These are phyloP conservation scores for Nyctibius grandis DNA, from an alignment of 2,797 vertebrate genomes.

Conservation along the genomic window DNA sequence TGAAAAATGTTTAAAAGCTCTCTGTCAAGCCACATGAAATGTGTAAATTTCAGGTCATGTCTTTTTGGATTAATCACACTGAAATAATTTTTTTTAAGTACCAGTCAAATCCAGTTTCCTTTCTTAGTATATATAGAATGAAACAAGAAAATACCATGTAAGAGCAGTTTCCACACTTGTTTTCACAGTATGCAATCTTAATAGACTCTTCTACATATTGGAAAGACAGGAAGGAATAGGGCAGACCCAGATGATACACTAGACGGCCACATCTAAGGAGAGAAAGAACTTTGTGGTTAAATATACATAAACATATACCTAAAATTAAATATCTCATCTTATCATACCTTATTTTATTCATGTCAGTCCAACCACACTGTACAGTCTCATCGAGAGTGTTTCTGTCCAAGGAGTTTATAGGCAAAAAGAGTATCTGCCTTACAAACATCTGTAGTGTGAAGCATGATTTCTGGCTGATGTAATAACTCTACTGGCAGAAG, in stretches of 20 bases:
- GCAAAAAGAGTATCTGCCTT: background rate
- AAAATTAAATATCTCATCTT: background rate
- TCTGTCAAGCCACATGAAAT: background rate
- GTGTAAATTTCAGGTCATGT: accelerated
- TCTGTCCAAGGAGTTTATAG: background rate
- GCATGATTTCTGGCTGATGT: accelerated
- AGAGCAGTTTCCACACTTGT: conserved; percentile 84
- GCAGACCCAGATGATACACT: conserved; percentile 85
- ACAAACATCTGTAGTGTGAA: too few species aligned
- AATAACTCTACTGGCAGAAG: background rate
- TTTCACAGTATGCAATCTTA: conserved; percentile 85
- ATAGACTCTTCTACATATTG: conserved; percentile 85
- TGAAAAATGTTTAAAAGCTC: background rate
- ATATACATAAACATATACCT: background rate
- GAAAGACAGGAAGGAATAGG: conserved; percentile 83
- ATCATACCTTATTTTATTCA: background rate
- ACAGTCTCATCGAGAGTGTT: background rate
- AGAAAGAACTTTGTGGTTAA: background rate
- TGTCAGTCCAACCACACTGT: background rate
- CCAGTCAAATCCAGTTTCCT: background rate
- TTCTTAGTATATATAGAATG: background rate
- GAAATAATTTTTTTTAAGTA: background rate
- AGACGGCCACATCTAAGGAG: conserved; percentile 88
- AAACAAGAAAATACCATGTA: conserved; percentile 74
- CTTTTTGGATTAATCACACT: background rate